These are phyloP conservation scores for Tridacna crocea DNA, from an alignment of 2,888 invertebrate genomes.

Conservation along the genomic window DNA sequence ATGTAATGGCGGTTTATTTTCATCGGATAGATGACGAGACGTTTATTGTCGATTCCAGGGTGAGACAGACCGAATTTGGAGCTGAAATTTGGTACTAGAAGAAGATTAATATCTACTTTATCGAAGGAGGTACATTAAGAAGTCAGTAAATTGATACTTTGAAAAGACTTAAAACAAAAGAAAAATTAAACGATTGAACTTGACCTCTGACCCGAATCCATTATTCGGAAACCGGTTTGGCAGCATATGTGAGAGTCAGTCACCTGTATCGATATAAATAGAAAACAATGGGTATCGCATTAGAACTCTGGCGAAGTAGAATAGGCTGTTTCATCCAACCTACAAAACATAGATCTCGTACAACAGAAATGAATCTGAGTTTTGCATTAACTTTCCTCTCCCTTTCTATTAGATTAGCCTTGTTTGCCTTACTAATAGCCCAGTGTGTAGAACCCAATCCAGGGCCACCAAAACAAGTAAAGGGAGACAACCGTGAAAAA, in stretches of 20 bases:
- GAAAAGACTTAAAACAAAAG: neutral
- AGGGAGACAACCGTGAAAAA: neutral
- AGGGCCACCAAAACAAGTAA: neutral
- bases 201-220: neutral
- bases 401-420: slow-evolving; percentile 6
- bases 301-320: neutral
- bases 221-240: neutral
- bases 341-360: neutral
- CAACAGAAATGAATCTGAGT: neutral
- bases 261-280: neutral
- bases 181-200: neutral
- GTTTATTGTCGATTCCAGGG: too few species aligned
- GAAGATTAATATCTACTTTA: too few species aligned
- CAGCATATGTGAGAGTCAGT: neutral
- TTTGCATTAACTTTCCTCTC: neutral
- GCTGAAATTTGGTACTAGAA: too few species aligned
- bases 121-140: too few species aligned
- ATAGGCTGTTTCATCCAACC: slow-evolving; percentile 3
- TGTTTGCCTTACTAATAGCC: slow-evolving; percentile 4
- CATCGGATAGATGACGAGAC: too few species aligned
- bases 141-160: neutral
- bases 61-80: too few species aligned
- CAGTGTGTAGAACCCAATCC: slow-evolving; percentile 11
- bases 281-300: slow-evolving; percentile 8
- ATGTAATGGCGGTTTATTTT: too few species aligned